Conservation (phyloP, 2,797 vertebrate genomes). For the Microctenopoma steveboyesi region DNA sequence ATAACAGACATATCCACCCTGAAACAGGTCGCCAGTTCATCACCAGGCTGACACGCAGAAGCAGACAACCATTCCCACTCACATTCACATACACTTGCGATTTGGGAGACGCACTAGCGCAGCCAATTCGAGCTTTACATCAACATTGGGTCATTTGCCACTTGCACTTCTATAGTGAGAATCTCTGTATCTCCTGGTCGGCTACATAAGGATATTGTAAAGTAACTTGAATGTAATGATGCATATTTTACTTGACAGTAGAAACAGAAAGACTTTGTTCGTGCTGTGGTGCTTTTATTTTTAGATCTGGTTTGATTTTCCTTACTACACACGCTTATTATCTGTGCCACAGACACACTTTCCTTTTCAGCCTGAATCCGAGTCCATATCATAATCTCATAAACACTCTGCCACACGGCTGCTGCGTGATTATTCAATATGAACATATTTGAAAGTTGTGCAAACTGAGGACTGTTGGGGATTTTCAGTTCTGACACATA, state of each 20-base stretch:
- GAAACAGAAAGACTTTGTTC: not conserved
- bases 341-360: not conserved
- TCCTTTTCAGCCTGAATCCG: not conserved
- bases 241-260: not conserved
- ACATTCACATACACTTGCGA: too few species aligned
- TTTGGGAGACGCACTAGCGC: not conserved
- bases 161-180: too few species aligned
- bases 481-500: not conserved
- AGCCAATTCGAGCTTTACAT: not conserved
- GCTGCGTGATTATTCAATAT: not conserved
- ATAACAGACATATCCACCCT: too few species aligned
- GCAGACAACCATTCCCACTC: too few species aligned
- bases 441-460: not conserved
- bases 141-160: not conserved
- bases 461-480: not conserved
- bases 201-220: not conserved
- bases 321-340: not conserved
- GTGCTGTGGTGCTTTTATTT: not conserved
- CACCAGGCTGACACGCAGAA: too few species aligned
- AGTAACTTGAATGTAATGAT: not conserved
- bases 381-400: not conserved
- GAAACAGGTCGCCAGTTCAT: too few species aligned
- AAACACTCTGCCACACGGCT: not conserved
- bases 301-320: slow-evolving; percentile 3
- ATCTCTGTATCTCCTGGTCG: not conserved